Conservation (phyloP, 1,140 invertebrate species). For the Bombus affinis region DNA sequence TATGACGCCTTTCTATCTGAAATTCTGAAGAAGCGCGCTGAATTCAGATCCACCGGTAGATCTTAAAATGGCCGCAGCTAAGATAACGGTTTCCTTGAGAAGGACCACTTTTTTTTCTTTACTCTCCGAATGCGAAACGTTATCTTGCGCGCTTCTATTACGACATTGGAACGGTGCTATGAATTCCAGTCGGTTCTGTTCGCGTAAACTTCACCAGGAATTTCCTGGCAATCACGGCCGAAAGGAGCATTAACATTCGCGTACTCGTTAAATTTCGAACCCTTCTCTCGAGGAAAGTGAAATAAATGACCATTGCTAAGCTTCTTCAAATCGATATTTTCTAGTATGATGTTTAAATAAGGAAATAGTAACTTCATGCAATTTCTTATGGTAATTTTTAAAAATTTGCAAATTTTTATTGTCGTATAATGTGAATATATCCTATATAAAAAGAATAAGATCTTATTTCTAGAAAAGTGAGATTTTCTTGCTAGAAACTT, state of each 20-base stretch:
- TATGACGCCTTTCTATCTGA: slow-evolving; percentile 45
- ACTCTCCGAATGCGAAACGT: slow-evolving; percentile 33
- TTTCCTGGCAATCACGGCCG: slow-evolving; percentile 19
- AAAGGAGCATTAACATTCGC: neutral
- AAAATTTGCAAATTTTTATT: no score
- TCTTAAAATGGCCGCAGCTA: slow-evolving; percentile 44
- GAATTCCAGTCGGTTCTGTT: slow-evolving; percentile 19
- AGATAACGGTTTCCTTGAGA: slow-evolving; percentile 51
- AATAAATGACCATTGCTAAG: neutral
- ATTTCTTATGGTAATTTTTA: no score
- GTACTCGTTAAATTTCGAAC: neutral
- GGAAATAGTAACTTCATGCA: neutral
- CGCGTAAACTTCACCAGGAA: slow-evolving; percentile 21
- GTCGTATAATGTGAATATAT: no score
- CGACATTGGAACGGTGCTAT: slow-evolving; percentile 26
- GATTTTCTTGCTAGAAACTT: no score
- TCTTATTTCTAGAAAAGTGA: no score
- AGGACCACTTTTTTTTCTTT: slow-evolving; percentile 31
- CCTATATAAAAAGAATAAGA: no score
- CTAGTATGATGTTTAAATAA: neutral
- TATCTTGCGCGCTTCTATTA: slow-evolving; percentile 45
- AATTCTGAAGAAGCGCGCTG: slow-evolving; percentile 35
- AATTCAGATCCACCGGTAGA: slow-evolving; percentile 40
- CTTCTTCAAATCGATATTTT: neutral
- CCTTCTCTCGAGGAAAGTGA: no score